These are phyloP conservation scores for Coreius guichenoti DNA, from an alignment of 2,797 vertebrate genomes.

Conservation along the genomic window DNA sequence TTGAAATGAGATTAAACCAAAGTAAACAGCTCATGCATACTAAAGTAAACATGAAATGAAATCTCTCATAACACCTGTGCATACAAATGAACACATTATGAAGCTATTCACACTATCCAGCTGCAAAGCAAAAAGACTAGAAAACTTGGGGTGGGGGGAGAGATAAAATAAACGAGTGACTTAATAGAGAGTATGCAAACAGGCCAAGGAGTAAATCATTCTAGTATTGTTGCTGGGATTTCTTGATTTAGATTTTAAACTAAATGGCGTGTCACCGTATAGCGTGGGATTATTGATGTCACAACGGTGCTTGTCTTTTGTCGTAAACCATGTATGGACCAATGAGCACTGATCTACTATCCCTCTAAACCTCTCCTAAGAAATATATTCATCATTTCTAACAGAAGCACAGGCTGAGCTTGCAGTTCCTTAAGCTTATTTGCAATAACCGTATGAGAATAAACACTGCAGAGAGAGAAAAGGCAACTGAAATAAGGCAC, in stretches of 20 bases:
- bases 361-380: conserved; percentile 60
- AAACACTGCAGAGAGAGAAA: conserved; percentile 40
- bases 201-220: conserved; percentile 67
- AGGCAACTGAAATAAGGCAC: conserved; percentile 46
- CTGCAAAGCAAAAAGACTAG: background rate
- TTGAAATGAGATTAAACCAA: conserved; percentile 18
- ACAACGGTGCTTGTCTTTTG: conserved; percentile 61
- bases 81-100: conserved; percentile 24
- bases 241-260: conserved; percentile 71
- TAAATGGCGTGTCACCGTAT: conserved; percentile 54
- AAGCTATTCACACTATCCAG: background rate
- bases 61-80: background rate
- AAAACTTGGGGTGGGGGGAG: background rate
- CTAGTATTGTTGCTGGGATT: conserved; percentile 59
- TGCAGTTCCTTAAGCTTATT: conserved; percentile 49
- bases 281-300: conserved; percentile 63
- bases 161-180: conserved; percentile 63
- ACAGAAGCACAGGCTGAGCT: conserved; percentile 61
- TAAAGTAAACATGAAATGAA: background rate
- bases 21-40: background rate
- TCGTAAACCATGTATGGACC: conserved; percentile 58
- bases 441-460: conserved; percentile 47
- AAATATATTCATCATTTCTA: conserved; percentile 68
- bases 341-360: conserved; percentile 61
- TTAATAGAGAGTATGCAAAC: conserved; percentile 57